A percentile compares a stretch with the other conserved stretches of the same genome.
Conservation (phyloP, 2,113 vertebrate genomes). For the Rutilus rutilus region DNA sequence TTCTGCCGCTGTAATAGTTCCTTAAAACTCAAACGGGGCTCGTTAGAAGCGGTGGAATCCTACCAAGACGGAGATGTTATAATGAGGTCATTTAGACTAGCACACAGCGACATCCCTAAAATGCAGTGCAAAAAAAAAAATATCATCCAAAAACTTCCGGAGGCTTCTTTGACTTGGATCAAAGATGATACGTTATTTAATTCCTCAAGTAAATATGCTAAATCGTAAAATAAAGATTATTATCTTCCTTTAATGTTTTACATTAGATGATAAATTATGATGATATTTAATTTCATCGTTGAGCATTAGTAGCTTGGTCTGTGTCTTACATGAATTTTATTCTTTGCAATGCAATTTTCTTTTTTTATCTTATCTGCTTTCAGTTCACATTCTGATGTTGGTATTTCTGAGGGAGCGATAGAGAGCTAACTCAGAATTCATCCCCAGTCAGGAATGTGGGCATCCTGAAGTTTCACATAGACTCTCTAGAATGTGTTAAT, state of each 20-base stretch:
- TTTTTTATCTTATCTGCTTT: not conserved
- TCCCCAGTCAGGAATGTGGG: not conserved
- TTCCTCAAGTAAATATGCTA: not conserved
- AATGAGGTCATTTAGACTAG: constrained; percentile 35
- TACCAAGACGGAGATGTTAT: constrained; percentile 24
- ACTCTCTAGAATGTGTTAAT: constrained; percentile 14
- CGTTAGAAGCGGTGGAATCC: constrained; percentile 15
- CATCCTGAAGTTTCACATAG: not conserved
- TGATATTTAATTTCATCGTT: not conserved
- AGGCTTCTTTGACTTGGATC: constrained; percentile 28
- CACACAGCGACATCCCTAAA: constrained; percentile 7
- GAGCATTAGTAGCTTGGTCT: not conserved
- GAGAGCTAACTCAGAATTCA: not conserved
- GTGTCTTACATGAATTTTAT: not conserved
- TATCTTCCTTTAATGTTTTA: not conserved
- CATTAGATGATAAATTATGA: not conserved
- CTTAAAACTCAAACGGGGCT: constrained; percentile 32
- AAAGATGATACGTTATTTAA: not conserved
- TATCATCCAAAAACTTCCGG: not conserved
- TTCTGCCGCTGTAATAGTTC: not conserved
- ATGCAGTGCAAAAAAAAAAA: not conserved
- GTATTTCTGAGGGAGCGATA: not conserved
- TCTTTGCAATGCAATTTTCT: not conserved
- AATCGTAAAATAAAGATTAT: not conserved
- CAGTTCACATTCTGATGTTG: not conserved